Base-by-base conservation (phyloP, 2,888 invertebrate genomes). In the Schrankia costaestrigalis region DNA sequence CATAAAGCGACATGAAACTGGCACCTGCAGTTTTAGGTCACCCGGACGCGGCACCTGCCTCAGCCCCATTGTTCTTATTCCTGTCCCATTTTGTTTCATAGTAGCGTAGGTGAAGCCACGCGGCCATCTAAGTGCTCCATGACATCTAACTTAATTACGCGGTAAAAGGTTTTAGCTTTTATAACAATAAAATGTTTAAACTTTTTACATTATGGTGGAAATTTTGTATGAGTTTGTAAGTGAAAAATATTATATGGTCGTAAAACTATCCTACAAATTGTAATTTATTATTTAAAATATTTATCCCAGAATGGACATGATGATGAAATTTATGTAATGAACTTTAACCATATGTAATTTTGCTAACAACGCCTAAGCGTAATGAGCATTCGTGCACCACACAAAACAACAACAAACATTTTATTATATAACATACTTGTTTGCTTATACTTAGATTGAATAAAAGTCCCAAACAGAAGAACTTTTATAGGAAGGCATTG, bases 1-100 rank as follows among this genome's bases (percentile, higher is more conserved):
- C 36, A 43, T 35, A 46, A 37, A 55, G 46, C 53, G 63, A 52
- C 66, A 66, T 63, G 60, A 51, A 57, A 57, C 70, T 70, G 72
- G 71, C 79, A 79, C 76, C 76, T 77, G 72, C 74, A 75, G 62
- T 83, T 79, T 73, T 77, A 84, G 85, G 84, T 85, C 83, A 85
- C 71, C 58, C 71, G 73, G 69, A 64, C 71, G 63, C 65, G 59
- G 56, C 63, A 59, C 63, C 65, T 62, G 65, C 59, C 53, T 41
- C 51, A 42, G 55, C 46, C 50, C 62, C 67, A 64, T 66, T 69
- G 68, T 69, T 71, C 69, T 65, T 63, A 54, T 62, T 66, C 67
- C 57, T 51, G 41, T 44, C 33, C 53, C 35, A 43, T 56, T 54
- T 56, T n/a, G n/a, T n/a, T n/a, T n/a, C n/a, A n/a, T n/a, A n/a